A percentile compares a stretch with the other conserved stretches of the same genome.
Evolutionary conservation across 2,888 invertebrate species (phyloP).

Genomic region (Escarpia spicata): DNA sequence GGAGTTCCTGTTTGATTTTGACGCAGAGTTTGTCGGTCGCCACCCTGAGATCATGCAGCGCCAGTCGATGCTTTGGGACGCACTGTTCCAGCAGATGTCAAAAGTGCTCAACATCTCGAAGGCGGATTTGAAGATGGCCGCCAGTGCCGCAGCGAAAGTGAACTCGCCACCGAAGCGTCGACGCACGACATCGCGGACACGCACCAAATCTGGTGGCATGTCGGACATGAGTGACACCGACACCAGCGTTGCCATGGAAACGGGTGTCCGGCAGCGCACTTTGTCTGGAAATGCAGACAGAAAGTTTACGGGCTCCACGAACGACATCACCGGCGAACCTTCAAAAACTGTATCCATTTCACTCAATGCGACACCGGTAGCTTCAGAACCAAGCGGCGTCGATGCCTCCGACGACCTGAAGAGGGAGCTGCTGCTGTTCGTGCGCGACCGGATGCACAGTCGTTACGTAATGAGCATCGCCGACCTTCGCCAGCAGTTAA

Average conservation of each 20-base stretch:
- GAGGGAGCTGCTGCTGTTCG: slow-evolving; percentile 52
- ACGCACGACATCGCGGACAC: slow-evolving; percentile 35
- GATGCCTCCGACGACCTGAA: slow-evolving; percentile 37
- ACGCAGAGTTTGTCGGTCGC: slow-evolving; percentile 75
- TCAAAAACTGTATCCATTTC: not conserved
- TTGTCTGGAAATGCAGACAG: slow-evolving; percentile 24
- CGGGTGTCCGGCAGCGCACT: not conserved
- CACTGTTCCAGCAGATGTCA: slow-evolving; percentile 72
- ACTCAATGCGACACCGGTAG: not conserved
- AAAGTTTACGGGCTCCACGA: slow-evolving; percentile 23
- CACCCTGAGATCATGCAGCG: slow-evolving; percentile 83
- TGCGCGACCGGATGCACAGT: slow-evolving; percentile 50
- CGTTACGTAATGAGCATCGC: slow-evolving; percentile 52
- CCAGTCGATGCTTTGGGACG: slow-evolving; percentile 84
- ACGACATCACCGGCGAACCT: slow-evolving; percentile 33
- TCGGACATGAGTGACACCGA: slow-evolving; percentile 61
- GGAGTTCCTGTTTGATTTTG: slow-evolving; percentile 79
- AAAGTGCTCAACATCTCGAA: slow-evolving; percentile 47
- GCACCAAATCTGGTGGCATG: slow-evolving; percentile 41
- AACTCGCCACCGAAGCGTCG: slow-evolving; percentile 45
- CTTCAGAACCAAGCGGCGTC: not conserved
- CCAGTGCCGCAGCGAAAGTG: slow-evolving; percentile 31
- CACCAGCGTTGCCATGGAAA: not conserved
- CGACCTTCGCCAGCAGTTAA: slow-evolving; percentile 54
- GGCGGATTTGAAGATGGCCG: slow-evolving; percentile 34